Base-by-base conservation (phyloP, 2,797 vertebrate species). In the Urosaurus nigricauda region DNA sequence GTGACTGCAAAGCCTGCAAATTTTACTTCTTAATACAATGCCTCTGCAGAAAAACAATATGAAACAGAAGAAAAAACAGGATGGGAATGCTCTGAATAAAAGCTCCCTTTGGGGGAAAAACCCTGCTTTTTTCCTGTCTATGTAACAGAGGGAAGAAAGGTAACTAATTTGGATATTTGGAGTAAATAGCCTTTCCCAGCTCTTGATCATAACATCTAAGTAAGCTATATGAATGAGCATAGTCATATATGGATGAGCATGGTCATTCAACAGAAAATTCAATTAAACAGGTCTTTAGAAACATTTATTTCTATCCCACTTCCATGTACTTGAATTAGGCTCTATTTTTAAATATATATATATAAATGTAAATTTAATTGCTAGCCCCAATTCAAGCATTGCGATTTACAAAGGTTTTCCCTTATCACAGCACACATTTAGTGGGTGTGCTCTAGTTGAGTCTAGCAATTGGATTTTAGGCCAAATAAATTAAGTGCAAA, bases 1-100 rank as follows among this genome's bases (percentile, higher is more conserved):
- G 24, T 37, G 2, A 2, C n/a, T 68, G 26, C 43, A 60, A 77
- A 71, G 4, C 5, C 26, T 51, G 26, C 29, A 85, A 85, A 60
- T 91, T 91, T 87, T 90, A 92, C 86, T 56, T 81, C 26, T 26
- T 40, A 86, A 77, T 78, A 60, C 7, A 58, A 51, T 70, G 13
- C 2, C 24, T 40, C 5, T 77, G 4, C 11, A 92, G 58, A 29
- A 74, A 79, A 91, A 71, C 5, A 5, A 89, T 58, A 1, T 8
- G 3, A 32, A 94, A n/a, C 58, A 91, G 91, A 83, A 0, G 13
- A 2, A 37, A 6, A 7, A 87, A 37, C 89, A 83, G 14, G 9
- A 12, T 35, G 43, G 12, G 5, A 29, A 71, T 70, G 51, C 70
- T 84, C 74, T 40, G 86, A 58, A 56, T 3, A 14, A 90, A 90